Base-by-base conservation (phyloP, 2,888 invertebrate species). In the Cantharis rustica region DNA sequence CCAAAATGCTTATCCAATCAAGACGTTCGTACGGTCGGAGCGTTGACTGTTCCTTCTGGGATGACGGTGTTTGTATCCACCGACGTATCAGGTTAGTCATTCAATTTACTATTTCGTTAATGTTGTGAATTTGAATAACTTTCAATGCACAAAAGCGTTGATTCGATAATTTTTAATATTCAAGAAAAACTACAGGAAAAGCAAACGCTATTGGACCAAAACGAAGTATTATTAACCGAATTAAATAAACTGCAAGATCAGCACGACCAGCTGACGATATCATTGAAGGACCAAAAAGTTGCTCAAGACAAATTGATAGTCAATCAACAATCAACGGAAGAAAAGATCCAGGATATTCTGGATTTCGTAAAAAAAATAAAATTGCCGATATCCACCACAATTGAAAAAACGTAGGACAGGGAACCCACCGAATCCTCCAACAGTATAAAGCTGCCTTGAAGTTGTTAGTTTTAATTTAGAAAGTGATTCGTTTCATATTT, bases 1-100 rank as follows among this genome's bases (percentile, higher is more conserved):
- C 90, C 90, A 9, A 88, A 87, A 80, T 91, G 91, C 80, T 85
- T 87, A 16, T 81, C 81, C 13, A 83, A 82, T 75, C 84, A 87
- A 83, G 87, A 87, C 74, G 83, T 84, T 61, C 84, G 85, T 69
- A 84, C 85, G 16, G 80, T 86, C 27, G 86, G 86, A 61, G 82
- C 86, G 26, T 79, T 86, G 70, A 86, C 82, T 78, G 85, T 86
- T 74, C 86, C 87, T 68, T 86, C 86, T 68, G 86, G 86, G 73
- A 86, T 87, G 86, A 86, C 84, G 62, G 86, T 87, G 63, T 85
- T 84, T 79, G 81, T 85, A 26, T 76, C 83, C 82, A 80, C 84
- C 69, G 86, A 87, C 81, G 82, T 86, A 75, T 81, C 87, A 85
- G 87, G 88, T 87, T 84, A 85, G 84, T 79, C 66, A 79, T 73